Conservation (phyloP, 2,888 invertebrate species). For the Synergus umbraculus region DNA sequence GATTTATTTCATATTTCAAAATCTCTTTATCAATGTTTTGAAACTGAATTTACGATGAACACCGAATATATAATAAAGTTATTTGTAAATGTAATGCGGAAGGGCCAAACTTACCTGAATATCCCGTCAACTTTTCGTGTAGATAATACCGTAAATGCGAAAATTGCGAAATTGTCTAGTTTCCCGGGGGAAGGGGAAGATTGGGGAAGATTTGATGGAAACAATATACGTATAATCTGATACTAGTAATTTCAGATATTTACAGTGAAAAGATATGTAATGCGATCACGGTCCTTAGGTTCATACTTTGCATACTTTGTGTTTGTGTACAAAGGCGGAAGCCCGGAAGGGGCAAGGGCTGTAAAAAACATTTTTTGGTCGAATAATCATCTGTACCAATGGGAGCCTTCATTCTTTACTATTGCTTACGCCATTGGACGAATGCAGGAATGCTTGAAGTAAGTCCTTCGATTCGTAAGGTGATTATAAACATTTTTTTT, state of each 20-base stretch:
- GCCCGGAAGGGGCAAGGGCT: background rate
- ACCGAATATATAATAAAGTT: background rate
- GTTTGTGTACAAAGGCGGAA: conserved; percentile 29
- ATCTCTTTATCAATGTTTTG: background rate
- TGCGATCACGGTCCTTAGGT: background rate
- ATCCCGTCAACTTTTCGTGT: background rate
- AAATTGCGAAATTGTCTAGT: background rate
- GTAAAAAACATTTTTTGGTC: background rate
- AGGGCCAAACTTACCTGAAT: conserved; percentile 1
- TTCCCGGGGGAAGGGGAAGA: background rate
- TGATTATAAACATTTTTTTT: background rate
- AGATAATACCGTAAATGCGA: background rate
- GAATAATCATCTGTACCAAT: background rate
- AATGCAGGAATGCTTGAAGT: background rate
- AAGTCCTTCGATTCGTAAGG: background rate
- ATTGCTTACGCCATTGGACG: background rate
- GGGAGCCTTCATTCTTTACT: background rate
- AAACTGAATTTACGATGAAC: background rate
- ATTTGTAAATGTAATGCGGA: background rate
- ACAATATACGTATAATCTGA: background rate
- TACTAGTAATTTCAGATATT: conserved; percentile 11
- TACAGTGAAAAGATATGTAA: conserved; percentile 13
- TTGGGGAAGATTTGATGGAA: background rate
- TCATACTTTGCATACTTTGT: conserved; percentile 11
- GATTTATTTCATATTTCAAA: background rate